These are phyloP conservation scores for Meghimatium bilineatum DNA, from an alignment of 2,888 invertebrate genomes.

Conservation along the genomic window DNA sequence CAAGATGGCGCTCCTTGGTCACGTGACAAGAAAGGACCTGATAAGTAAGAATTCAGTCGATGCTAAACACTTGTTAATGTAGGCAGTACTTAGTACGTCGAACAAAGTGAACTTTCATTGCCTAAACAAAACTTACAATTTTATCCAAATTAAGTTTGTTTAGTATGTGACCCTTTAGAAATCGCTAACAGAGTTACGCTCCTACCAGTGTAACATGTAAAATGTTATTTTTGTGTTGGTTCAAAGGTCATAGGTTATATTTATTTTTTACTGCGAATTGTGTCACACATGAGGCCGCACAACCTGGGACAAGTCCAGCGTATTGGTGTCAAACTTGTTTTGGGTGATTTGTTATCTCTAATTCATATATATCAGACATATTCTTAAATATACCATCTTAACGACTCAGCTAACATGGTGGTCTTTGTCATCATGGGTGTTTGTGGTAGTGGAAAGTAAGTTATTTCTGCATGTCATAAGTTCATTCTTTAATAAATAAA, in stretches of 20 bases:
- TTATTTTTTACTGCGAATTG: background rate
- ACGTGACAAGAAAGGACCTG: slow-evolving; percentile 39
- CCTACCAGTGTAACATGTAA: background rate
- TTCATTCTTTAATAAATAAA: too few relatives aligned
- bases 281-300: background rate
- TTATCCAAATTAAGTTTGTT: background rate
- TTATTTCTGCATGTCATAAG: too few relatives aligned
- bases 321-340: background rate
- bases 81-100: background rate
- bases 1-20: slow-evolving; percentile 53
- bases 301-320: background rate
- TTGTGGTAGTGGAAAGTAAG: slow-evolving; percentile 69
- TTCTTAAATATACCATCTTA: background rate
- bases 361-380: background rate
- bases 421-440: slow-evolving; percentile 66
- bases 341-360: background rate
- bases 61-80: background rate
- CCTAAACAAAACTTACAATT: background rate
- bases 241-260: slow-evolving; percentile 23
- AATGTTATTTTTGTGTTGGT: background rate
- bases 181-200: background rate
- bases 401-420: slow-evolving; percentile 46
- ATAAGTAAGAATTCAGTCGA: too few relatives aligned
- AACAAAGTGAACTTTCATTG: background rate
- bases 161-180: background rate